phyloP scores from a whole-genome alignment of 23 tunicate genomes.

The Ciona savignyi region DNA sequence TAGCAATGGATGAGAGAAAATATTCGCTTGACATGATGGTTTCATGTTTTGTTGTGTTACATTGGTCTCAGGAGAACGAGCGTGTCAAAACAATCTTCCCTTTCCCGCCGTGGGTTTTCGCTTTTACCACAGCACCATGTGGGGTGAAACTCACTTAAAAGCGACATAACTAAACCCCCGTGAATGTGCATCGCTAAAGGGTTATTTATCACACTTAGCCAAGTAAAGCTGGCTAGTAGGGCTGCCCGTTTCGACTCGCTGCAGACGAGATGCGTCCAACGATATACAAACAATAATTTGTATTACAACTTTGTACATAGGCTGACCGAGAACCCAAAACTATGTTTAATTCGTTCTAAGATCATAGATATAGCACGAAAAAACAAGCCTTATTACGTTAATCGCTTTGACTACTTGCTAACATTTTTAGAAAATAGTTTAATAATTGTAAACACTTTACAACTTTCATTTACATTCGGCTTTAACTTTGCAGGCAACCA shows the following conservation, averaged over 20 bases:
- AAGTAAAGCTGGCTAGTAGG: background rate
- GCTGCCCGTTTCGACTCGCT: background rate
- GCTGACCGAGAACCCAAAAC: too few relatives aligned
- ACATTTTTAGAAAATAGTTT: too few relatives aligned
- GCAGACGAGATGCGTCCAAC: too few relatives aligned
- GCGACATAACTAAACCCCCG: background rate
- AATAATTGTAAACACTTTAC: too few relatives aligned
- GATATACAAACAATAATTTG: too few relatives aligned
- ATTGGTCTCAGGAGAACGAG: background rate
- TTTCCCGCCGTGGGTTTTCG: background rate
- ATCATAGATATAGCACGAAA: too few relatives aligned
- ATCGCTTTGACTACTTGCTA: too few relatives aligned
- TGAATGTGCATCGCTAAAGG: background rate
- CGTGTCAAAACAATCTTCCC: background rate
- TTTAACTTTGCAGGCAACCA: slow-evolving; percentile 7
- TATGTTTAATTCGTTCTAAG: too few relatives aligned
- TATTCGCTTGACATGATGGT: background rate
- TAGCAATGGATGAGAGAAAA: background rate
- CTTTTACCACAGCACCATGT: background rate
- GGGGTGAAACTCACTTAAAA: background rate
- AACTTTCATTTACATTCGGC: background rate
- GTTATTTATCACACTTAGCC: background rate
- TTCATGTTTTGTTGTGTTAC: background rate
- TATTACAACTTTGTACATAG: too few relatives aligned
- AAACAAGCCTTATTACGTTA: too few relatives aligned